phyloP scores from a whole-genome alignment of 2,888 invertebrate genomes.

The Rhimphoctona megacephalus region DNA sequence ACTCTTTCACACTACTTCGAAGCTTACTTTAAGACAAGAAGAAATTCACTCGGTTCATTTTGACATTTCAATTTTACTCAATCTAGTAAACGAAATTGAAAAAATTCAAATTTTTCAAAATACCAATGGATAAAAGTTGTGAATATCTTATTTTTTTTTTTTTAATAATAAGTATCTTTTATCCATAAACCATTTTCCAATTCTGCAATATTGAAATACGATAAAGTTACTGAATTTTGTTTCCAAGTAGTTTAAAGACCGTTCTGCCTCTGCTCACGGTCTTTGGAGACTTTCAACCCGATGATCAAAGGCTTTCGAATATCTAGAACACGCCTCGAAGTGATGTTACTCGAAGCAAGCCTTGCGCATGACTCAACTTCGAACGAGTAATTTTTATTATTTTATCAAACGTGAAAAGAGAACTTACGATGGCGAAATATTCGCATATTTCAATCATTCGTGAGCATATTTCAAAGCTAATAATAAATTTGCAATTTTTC shows the following conservation, averaged over 20 bases:
- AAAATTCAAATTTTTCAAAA: background rate
- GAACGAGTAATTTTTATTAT: conserved; percentile 52
- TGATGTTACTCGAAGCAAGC: conserved; percentile 21
- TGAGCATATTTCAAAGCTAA: background rate
- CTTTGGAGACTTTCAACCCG: conserved; percentile 35
- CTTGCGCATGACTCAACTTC: conserved; percentile 58
- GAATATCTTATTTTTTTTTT: background rate
- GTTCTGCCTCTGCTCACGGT: conserved; percentile 25
- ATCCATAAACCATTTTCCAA: conserved; percentile 7
- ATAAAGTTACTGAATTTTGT: conserved; percentile 54
- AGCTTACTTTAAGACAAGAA: background rate
- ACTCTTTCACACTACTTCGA: too few species aligned
- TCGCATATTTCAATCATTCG: background rate
- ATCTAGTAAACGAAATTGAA: background rate
- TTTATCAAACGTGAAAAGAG: conserved; percentile 12
- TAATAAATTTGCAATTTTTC: background rate
- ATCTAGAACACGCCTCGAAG: conserved; percentile 26
- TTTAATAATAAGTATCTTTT: conserved; percentile 13
- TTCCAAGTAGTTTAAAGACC: conserved; percentile 55
- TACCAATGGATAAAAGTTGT: background rate
- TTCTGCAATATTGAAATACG: conserved; percentile 3
- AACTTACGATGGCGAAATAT: background rate
- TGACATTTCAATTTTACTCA: background rate
- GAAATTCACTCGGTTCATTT: background rate
- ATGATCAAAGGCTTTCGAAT: conserved; percentile 61